A percentile compares a stretch with the other conserved stretches of the same genome.
These are phyloP conservation scores for Chironomus tepperi DNA, from an alignment of 1,140 invertebrate genomes.

Conservation along the genomic window DNA sequence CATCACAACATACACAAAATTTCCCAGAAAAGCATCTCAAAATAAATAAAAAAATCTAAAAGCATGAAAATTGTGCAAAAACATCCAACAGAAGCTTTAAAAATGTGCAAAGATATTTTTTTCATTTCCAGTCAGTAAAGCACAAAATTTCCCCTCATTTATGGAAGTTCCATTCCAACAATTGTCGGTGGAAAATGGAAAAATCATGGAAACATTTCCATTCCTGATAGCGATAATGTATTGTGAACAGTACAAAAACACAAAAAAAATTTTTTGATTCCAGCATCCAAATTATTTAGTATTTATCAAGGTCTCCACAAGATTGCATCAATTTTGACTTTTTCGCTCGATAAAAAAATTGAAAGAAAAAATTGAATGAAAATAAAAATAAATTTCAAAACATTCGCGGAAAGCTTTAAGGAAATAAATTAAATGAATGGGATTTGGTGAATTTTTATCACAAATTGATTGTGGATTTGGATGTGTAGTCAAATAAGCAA, in stretches of 20 bases:
- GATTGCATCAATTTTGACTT: conserved; percentile 10
- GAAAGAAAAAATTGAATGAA: background rate
- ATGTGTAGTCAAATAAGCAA: too few species aligned
- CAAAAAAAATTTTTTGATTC: background rate
- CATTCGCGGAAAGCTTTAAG: too few species aligned
- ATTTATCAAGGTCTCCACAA: background rate
- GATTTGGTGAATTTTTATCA: too few species aligned
- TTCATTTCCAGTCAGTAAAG: background rate
- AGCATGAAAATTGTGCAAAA: too few species aligned
- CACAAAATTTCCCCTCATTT: background rate
- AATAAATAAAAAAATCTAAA: too few species aligned
- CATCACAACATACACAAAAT: too few species aligned
- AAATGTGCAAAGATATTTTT: too few species aligned
- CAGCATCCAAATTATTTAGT: conserved; percentile 13
- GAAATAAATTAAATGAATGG: too few species aligned
- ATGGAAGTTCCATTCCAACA: background rate
- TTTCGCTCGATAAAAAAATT: background rate
- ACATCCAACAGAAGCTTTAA: too few species aligned
- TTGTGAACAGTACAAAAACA: background rate
- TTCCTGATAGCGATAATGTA: background rate
- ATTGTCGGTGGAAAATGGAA: background rate
- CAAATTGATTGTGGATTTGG: too few species aligned
- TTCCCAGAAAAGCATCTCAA: too few species aligned
- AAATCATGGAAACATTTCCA: background rate
- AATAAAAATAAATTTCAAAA: background rate